phyloP scores from a whole-genome alignment of 2,113 vertebrate species.

The Malurus elegans region DNA sequence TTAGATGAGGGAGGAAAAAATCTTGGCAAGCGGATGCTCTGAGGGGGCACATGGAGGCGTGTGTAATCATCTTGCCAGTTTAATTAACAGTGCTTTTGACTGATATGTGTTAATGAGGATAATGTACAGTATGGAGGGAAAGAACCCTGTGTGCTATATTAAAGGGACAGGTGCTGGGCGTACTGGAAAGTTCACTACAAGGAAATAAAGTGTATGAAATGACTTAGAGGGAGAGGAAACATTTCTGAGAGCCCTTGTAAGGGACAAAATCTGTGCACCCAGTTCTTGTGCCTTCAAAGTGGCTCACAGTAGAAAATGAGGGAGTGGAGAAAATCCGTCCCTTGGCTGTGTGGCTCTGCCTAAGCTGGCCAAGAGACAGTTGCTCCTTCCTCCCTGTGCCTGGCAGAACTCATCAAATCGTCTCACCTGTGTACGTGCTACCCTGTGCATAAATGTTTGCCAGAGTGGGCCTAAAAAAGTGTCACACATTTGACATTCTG shows the following conservation, averaged over 20 bases:
- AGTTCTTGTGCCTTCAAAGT: not conserved
- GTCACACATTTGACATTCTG: conserved; percentile 33
- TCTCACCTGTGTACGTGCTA: not conserved
- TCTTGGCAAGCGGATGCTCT: conserved; percentile 58
- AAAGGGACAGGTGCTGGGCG: conserved; percentile 67
- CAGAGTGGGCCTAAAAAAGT: not conserved
- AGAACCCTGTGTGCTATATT: conserved; percentile 64
- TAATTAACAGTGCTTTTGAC: conserved; percentile 62
- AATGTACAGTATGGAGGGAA: conserved; percentile 70
- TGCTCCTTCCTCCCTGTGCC: not conserved
- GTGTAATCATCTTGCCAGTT: conserved; percentile 57
- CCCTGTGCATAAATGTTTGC: not conserved
- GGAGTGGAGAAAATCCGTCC: not conserved
- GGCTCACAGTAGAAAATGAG: not conserved
- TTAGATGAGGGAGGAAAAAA: conserved; percentile 56
- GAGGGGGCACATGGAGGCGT: conserved; percentile 59
- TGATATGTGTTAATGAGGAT: conserved; percentile 72
- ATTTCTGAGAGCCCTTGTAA: not conserved
- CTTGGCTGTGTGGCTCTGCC: not conserved
- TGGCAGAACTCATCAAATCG: fast-evolving
- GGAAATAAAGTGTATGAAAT: not conserved
- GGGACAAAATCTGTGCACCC: not conserved
- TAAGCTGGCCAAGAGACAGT: not conserved
- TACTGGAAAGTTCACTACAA: conserved; percentile 62
- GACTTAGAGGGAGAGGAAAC: not conserved